A percentile compares a stretch with the other conserved stretches of the same genome.
phyloP scores from a whole-genome alignment of 2,888 invertebrate genomes.

The Iphiclides podalirius region DNA sequence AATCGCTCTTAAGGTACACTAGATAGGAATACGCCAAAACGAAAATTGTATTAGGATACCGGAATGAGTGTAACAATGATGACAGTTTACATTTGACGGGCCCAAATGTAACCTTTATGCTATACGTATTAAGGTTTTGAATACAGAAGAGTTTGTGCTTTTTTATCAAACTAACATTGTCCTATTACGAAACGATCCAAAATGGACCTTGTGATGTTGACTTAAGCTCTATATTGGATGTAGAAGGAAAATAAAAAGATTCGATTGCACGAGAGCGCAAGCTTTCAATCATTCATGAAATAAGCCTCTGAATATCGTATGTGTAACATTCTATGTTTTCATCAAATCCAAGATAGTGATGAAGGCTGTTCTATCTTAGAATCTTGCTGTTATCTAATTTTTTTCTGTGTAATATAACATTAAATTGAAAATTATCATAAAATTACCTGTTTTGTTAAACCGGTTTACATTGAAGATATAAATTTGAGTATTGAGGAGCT shows the following conservation, averaged over 20 bases:
- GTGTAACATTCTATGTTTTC: constrained; percentile 6
- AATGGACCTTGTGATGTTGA: constrained; percentile 26
- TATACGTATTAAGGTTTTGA: constrained; percentile 29
- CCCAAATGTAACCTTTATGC: constrained; percentile 37
- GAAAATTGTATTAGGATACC: constrained; percentile 41
- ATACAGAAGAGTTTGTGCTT: constrained; percentile 32
- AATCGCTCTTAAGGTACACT: constrained; percentile 34
- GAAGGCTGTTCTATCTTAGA: too few species aligned
- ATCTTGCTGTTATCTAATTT: too few species aligned
- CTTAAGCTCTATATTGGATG: constrained; percentile 23
- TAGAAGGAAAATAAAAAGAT: constrained; percentile 32
- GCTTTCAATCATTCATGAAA: constrained; percentile 57
- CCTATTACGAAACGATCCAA: constrained; percentile 23
- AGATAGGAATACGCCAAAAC: constrained; percentile 35
- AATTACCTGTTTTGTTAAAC: too few species aligned
- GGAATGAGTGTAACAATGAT: constrained; percentile 36
- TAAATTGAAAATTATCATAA: too few species aligned
- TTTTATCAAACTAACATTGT: constrained; percentile 23
- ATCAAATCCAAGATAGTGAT: constrained; percentile 17
- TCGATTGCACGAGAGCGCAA: constrained; percentile 46
- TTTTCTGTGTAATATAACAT: too few species aligned
- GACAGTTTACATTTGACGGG: constrained; percentile 30
- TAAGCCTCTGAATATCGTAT: constrained; percentile 27
- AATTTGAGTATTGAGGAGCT: too few species aligned
- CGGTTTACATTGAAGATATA: too few species aligned